These are phyloP conservation scores for Pyrgilauda ruficollis DNA, from an alignment of 2,113 vertebrate species.

Conservation along the genomic window DNA sequence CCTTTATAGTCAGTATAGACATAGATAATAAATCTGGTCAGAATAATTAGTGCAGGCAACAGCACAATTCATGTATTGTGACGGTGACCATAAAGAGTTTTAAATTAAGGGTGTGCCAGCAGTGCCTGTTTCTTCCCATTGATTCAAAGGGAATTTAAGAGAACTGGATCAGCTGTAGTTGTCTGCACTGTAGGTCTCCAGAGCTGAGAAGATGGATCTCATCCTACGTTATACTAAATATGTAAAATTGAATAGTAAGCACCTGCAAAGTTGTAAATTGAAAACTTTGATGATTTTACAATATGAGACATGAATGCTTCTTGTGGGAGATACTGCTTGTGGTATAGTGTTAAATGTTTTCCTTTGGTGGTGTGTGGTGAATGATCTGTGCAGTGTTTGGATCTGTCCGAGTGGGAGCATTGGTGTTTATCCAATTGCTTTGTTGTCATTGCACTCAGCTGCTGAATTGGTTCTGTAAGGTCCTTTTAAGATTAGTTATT, in stretches of 20 bases:
- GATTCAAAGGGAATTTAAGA: neutral
- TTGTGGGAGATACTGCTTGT: neutral
- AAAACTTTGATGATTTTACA: neutral
- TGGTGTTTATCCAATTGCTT: neutral
- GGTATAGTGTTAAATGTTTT: neutral
- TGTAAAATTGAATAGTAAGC: neutral
- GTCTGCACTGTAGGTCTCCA: neutral
- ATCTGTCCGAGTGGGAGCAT: neutral
- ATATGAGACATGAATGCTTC: neutral
- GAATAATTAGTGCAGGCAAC: neutral
- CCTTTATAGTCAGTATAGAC: neutral
- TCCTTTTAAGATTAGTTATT: neutral
- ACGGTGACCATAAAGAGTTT: neutral
- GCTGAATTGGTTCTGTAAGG: neutral
- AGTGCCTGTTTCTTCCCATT: neutral
- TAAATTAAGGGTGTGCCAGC: neutral
- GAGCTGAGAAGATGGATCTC: neutral
- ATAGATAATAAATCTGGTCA: neutral
- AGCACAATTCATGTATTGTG: neutral
- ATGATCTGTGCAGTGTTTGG: neutral
- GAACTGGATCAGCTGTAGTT: neutral
- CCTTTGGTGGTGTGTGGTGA: fast-evolving
- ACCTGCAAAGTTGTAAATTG: neutral
- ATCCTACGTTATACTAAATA: neutral
- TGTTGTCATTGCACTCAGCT: neutral